Base-by-base conservation (phyloP, 2,113 vertebrate species). In the Ivindomyrus marchei region DNA sequence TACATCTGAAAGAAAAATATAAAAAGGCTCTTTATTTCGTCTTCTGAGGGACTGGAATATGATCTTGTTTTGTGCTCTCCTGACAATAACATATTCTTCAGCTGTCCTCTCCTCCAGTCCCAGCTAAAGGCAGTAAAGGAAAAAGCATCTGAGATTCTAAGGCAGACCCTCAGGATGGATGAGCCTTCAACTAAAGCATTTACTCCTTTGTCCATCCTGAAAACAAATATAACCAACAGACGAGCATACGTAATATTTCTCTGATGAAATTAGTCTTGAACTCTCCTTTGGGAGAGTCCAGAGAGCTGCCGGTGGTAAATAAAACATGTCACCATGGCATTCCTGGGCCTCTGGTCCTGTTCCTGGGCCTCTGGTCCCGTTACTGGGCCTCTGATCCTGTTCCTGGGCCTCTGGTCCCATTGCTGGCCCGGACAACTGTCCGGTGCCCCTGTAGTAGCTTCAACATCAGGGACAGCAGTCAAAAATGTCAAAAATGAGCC, bases 81-180 rank as follows among this genome's bases (percentile, higher is more conserved):
- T 86, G 53, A 56, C 84, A 62, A 56, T 87, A 56, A 74, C 89
- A 58, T 46, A 90, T 90, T 90, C 62, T 50, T 87, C 42, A 36
- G 45, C 85, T 85, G 83, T 47, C 89, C 53, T 58, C 52, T 89
- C n/a, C 89, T 46, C n/a, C 83, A 89, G 50, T 56, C 24, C 7
- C 62, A 46, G 36, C 45, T 84, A 84, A 84, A 46, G 42, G 36
- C 39, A 19, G 15, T 46, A 46, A 47, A 85, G 70, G 88, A 89
- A 52, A 58, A 31, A 58, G 31, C n/a, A 58, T 56, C 88, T 42
- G 39, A 89, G 39, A 89, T 70, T 74, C 24, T 88, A 88, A 88
- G 31, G 15, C 87, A 58, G 50, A 88, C 31, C 39, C 19, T 46
- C 58, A 42, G 45, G 47, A 77, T 74, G 46, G 42, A 74, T 70